phyloP scores from a whole-genome alignment of 2,113 vertebrate genomes.

The Amblyornis subalaris region DNA sequence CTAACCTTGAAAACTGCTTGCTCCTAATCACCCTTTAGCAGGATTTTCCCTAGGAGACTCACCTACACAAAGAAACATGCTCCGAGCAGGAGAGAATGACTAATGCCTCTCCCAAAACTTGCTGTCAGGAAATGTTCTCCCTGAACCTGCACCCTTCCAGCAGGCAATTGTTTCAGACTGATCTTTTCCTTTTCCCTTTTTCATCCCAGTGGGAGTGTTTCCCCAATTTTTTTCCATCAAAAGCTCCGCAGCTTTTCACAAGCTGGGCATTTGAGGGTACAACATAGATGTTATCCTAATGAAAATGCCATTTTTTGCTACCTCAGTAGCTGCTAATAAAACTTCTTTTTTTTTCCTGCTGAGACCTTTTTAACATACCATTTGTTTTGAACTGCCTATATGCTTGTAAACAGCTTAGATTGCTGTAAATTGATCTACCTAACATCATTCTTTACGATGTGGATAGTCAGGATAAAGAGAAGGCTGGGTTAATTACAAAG shows the following conservation, averaged over 20 bases:
- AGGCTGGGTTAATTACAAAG: conserved; percentile 12
- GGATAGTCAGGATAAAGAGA: background rate
- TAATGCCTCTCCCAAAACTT: background rate
- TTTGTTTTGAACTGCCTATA: conserved; percentile 13
- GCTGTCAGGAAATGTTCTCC: background rate
- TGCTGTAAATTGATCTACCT: conserved; percentile 22
- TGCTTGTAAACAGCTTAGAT: background rate
- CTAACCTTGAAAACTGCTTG: background rate
- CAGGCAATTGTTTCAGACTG: background rate
- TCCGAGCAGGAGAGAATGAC: background rate
- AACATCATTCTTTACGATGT: background rate
- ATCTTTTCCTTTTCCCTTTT: background rate
- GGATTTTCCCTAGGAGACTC: background rate
- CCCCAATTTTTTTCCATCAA: background rate
- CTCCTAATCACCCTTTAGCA: background rate
- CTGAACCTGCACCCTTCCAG: background rate
- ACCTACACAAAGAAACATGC: background rate
- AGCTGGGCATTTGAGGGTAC: background rate
- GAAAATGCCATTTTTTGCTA: background rate
- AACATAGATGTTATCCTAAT: background rate
- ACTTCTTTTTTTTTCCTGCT: background rate
- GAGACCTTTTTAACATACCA: background rate
- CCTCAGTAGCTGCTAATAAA: background rate
- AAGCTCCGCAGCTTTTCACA: background rate
- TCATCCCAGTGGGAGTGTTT: background rate